Percentiles rank a stretch among this genome's conserved stretches.
Conservation (phyloP, 2,113 vertebrate species). For the Chionis minor region DNA sequence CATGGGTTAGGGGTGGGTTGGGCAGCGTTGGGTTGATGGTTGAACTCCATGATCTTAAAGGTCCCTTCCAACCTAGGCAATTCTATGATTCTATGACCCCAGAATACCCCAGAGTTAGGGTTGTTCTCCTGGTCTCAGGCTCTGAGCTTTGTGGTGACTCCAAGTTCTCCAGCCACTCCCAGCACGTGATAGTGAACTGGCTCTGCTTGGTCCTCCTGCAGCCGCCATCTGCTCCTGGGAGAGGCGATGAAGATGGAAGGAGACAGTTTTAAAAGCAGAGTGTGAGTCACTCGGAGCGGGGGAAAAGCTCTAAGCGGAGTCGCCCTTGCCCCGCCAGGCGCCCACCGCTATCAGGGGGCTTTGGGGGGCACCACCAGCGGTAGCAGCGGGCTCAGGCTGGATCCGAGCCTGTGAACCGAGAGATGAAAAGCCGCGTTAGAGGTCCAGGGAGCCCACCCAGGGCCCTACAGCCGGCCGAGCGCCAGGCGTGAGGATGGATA, state of each 20-base stretch:
- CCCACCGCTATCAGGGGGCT: fast-evolving
- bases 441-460: conserved; percentile 52
- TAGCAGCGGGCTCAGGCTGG: not conserved
- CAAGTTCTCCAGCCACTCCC: fast-evolving
- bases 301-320: not conserved
- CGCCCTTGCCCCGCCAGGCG: not conserved
- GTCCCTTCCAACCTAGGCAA: too few species aligned
- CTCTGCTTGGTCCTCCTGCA: not conserved
- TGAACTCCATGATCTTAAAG: too few species aligned
- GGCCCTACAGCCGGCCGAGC: not conserved
- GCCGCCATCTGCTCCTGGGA: not conserved
- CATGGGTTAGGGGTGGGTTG: too few species aligned
- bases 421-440: not conserved
- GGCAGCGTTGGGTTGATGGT: too few species aligned
- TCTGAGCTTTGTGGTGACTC: not conserved
- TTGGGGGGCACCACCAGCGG: not conserved
- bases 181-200: fast-evolving
- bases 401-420: not conserved
- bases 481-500: not conserved
- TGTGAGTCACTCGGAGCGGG: not conserved
- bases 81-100: too few species aligned
- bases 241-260: fast-evolving
- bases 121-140: not conserved
- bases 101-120: not conserved
- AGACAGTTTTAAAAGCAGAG: not conserved